phyloP scores from a whole-genome alignment of 2,888 invertebrate genomes.

The Galeopsomyia nigrocyanea region DNA sequence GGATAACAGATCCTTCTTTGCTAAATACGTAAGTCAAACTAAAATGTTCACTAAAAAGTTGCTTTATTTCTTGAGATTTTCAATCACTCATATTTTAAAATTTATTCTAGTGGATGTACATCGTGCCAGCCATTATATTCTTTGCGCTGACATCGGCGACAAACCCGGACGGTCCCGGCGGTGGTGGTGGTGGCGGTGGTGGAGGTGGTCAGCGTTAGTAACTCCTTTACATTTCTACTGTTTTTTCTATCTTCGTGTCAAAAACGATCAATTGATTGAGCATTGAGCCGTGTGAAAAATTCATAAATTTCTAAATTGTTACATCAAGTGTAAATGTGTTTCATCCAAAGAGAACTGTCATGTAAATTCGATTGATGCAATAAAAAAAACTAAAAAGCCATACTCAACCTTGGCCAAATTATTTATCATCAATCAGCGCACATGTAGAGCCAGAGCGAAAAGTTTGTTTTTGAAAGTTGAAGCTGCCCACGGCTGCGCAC shows the following conservation, averaged over 20 bases:
- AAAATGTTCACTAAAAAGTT: neutral
- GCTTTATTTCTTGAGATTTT: neutral
- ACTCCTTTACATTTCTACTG: constrained; percentile 39
- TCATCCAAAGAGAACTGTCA: constrained; percentile 8
- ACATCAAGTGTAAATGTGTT: constrained; percentile 17
- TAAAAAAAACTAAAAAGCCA: constrained; percentile 1
- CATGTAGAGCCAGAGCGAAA: neutral
- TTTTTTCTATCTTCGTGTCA: constrained; percentile 16
- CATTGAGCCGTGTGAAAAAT: neutral
- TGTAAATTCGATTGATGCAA: neutral
- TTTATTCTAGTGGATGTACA: constrained; percentile 96
- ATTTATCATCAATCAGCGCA: neutral
- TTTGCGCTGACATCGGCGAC: constrained; percentile 90
- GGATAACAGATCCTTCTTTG: constrained; percentile 95
- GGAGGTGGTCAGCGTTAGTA: constrained; percentile 62
- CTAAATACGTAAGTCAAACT: constrained; percentile 90
- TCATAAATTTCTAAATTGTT: constrained; percentile 2
- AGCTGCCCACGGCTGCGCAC: neutral
- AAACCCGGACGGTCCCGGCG: constrained; percentile 78
- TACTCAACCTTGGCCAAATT: neutral
- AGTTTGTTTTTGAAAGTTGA: too few relatives aligned
- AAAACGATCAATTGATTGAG: constrained; percentile 5
- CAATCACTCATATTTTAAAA: constrained; percentile 32
- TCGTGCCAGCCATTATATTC: constrained; percentile 92
- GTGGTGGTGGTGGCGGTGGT: constrained; percentile 59